Evolutionary conservation across 2,888 invertebrate species (phyloP), one percentile per base, ranked within the genome.

Genomic region (Tipula helvola): DNA sequence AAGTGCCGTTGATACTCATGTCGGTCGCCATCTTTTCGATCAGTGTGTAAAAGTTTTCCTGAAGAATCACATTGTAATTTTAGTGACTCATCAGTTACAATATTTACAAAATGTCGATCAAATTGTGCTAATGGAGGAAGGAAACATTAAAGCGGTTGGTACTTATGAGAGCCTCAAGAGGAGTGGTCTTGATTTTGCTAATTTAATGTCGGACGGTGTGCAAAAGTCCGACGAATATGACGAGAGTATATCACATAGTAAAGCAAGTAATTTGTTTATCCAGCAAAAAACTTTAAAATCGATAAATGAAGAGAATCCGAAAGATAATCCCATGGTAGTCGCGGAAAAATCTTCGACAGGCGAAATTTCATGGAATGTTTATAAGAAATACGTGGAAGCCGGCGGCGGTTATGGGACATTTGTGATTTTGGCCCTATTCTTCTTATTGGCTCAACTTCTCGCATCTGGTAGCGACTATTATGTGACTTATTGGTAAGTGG

Each of bases 1-100:
- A 87, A 95, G 96, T 86, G 97, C 97, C 0, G 97, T 97, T 18
- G 97, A 97, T 92, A 93, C 96, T 0, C 95, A 96, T 90, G 97
- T 97, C 0, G 96, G 96, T 12, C 93, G 95, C 44, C 95, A 96
- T 90, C 92, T 97, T 89, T 97, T 97, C 91, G 95, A 97, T 36
- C 57, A 86, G 36, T 92, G 92, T 85, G 91, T 92, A 90, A 90
- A 91, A 5, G 90, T 90, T 3, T 91, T 89, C 89, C 90, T 97
- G 87, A 92, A 92, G 83, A 93, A 93, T n/a, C 95, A 95, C 90
- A 95, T 96, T 7, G 93, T 94, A 0, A 92, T 96, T 86, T 91
- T 96, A 86, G 95, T 96, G 12, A 96, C 96, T 0, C 96, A 96
- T 91, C 96, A 96, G 90, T 91, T 96, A 39, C 96, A 96, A 90